phyloP scores from a whole-genome alignment of 2,113 vertebrate genomes.

The Carassius auratus region DNA sequence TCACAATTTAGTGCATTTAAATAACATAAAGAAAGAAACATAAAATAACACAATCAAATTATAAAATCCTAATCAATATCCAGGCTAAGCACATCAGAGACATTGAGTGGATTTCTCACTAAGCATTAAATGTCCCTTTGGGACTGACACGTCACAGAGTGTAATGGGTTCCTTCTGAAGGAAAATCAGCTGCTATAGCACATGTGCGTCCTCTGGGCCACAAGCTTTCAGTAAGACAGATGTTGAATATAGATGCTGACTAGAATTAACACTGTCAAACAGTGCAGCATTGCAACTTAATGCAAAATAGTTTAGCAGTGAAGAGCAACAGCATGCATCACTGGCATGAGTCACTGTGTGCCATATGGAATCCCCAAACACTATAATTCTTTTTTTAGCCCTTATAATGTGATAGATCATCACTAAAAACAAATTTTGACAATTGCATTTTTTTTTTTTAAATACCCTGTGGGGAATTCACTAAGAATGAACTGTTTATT shows the following conservation, averaged over 20 bases:
- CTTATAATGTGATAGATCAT: background rate
- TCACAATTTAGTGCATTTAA: background rate
- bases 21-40: background rate
- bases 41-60: background rate
- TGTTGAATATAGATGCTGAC: background rate
- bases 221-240: background rate
- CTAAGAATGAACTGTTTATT: background rate
- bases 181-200: slow-evolving; percentile 13
- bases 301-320: background rate
- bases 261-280: slow-evolving; percentile 11
- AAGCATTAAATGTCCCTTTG: background rate
- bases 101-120: background rate
- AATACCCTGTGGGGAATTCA: background rate
- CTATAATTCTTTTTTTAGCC: background rate
- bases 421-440: background rate
- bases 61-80: background rate
- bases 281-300: background rate
- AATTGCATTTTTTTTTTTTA: background rate
- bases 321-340: background rate
- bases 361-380: background rate
- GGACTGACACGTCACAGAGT: background rate
- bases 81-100: background rate
- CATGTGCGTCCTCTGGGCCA: background rate
- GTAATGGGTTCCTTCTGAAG: background rate
- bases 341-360: background rate